Percentiles rank a stretch among this genome's conserved stretches.
Conservation (phyloP, 2,888 invertebrate species). For the Halictus quadricinctus region DNA sequence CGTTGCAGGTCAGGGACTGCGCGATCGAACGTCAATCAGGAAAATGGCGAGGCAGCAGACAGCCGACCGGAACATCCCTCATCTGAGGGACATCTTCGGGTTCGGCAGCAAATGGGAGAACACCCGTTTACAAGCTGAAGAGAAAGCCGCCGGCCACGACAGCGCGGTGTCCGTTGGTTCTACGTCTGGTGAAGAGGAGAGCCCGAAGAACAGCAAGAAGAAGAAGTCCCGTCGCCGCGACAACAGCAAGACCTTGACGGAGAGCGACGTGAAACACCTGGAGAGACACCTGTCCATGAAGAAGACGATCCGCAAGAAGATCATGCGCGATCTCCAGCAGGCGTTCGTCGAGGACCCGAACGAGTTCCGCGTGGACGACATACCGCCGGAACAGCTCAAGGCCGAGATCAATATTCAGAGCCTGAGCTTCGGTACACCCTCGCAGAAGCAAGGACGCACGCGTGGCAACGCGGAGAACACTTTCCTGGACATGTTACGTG, state of each 20-base stretch:
- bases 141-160: constrained; percentile 80
- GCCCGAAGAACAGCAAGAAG: constrained; percentile 84
- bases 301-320: constrained; percentile 92
- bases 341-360: constrained; percentile 89
- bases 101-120: constrained; percentile 83
- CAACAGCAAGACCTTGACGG: constrained; percentile 87
- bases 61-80: constrained; percentile 89
- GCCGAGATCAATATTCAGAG: constrained; percentile 87
- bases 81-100: constrained; percentile 89
- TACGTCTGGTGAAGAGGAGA: constrained; percentile 81
- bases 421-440: constrained; percentile 85
- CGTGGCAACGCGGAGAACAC: constrained; percentile 84
- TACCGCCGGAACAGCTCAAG: constrained; percentile 87
- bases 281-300: constrained; percentile 94
- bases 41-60: constrained; percentile 82
- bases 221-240: constrained; percentile 86
- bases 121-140: constrained; percentile 76
- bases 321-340: constrained; percentile 92
- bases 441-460: constrained; percentile 83
- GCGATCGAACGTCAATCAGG: background rate
- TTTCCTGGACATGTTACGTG: constrained; percentile 87
- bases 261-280: constrained; percentile 88
- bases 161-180: constrained; percentile 82
- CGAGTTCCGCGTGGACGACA: constrained; percentile 88
- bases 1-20: background rate